These are phyloP conservation scores for Psittacus erithacus DNA, from an alignment of 2,113 vertebrate species.

Conservation along the genomic window DNA sequence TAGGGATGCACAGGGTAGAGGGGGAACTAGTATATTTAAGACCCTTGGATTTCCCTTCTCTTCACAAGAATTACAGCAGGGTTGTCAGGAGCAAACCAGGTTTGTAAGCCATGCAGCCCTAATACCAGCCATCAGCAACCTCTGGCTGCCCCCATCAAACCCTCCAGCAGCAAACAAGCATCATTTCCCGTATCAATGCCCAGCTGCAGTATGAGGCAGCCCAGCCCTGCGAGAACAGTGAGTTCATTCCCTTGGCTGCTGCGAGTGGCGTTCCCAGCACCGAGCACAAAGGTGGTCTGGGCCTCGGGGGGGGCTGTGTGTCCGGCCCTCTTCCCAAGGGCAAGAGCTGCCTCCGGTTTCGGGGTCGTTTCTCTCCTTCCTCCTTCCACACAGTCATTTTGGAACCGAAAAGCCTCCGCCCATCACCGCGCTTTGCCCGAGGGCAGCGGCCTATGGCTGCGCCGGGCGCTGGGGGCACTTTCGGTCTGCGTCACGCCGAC, in stretches of 20 bases:
- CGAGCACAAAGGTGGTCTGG: accelerated
- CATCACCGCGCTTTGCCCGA: accelerated
- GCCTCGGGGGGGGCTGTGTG: accelerated
- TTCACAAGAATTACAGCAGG: neutral
- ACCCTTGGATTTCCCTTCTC: neutral
- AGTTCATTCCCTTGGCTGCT: neutral
- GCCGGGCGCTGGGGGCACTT: neutral
- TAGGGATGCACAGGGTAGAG: accelerated
- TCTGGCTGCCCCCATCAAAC: neutral
- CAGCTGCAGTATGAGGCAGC: accelerated
- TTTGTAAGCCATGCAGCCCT: accelerated
- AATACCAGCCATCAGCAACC: neutral
- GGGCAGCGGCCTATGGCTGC: accelerated
- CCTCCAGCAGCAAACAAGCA: neutral
- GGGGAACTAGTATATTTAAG: accelerated
- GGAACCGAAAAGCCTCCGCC: conserved; percentile 16
- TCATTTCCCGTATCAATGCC: accelerated
- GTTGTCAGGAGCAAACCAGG: neutral
- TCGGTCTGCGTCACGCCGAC: neutral
- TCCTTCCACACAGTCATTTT: conserved; percentile 14
- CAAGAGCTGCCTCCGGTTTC: accelerated
- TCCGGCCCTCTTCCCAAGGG: neutral
- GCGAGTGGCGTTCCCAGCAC: accelerated
- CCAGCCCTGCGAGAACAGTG: accelerated
- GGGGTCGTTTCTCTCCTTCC: neutral